Evolutionary conservation across 1,140 invertebrate species (phyloP), one percentile per base, ranked within the genome.

Genomic region (Pachyrhynchus sulphureomaculatus): DNA sequence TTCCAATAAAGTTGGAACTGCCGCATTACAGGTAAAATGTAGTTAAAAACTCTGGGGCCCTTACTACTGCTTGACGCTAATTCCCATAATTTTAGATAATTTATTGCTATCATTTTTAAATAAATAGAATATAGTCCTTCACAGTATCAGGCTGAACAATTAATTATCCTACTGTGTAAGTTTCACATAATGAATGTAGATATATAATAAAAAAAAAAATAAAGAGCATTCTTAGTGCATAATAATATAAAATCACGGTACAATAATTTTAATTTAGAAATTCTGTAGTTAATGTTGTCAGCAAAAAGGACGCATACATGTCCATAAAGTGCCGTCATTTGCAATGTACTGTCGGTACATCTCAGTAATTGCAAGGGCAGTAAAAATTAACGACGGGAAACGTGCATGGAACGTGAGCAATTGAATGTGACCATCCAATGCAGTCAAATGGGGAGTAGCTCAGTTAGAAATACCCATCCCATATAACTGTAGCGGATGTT

Each of bases 381-480:
- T 72, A 72, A 72, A 72, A 70, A 72, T 71, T 72, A 72, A 72
- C 69, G 70, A 72, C 70, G 66, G 70, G 70, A 72, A 72, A 72
- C 68, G 70, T 64, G 68, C 65, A 64, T 67, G 70, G 67, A 70
- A 72, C 70, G 70, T 70, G 70, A 70, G 67, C 70, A 72, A 72
- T 72, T 72, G 70, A 72, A 72, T 72, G 68, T 70, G 67, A 70
- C 67, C 65, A 67, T 69, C 68, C 64, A 62, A 29, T 64, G 59
- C 59, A 62, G 64, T 64, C 63, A 57, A 66, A 66, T 66, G 60
- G 64, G 64, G 61, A 66, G 64, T 37, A 49, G 61, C 53, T 56
- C 61, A 63, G 61, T 66, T 48, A 64, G 41, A 61, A 64, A 41
- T 66, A 24, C 47, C 47, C 41, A 20, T 55, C 48, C 58, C 49